Percentiles rank a stretch among this genome's conserved stretches.
phyloP scores from a whole-genome alignment of 2,797 vertebrate species.

The Lophura swinhoii region DNA sequence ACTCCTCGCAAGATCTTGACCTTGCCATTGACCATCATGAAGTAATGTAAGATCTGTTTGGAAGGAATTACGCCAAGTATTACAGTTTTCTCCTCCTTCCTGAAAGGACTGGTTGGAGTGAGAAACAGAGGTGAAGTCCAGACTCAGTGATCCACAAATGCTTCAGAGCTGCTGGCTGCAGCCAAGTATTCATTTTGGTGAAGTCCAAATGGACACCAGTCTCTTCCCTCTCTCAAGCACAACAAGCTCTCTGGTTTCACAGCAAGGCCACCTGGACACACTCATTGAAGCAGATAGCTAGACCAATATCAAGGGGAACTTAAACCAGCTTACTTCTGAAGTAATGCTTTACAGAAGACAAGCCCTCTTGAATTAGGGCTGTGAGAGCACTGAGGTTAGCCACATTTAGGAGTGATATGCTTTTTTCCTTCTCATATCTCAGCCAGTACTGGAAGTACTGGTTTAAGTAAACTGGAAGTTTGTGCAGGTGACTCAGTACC shows the following conservation, averaged over 20 bases:
- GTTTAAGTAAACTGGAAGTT: background rate
- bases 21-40: background rate
- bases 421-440: background rate
- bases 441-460: background rate
- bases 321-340: background rate
- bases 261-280: rapidly evolving
- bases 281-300: background rate
- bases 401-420: background rate
- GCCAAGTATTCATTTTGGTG: rapidly evolving
- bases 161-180: background rate
- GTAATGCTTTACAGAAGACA: background rate
- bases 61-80: background rate
- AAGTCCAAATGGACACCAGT: background rate
- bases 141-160: background rate
- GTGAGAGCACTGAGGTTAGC: background rate
- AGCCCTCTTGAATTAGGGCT: background rate
- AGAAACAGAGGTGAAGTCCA: background rate
- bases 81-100: background rate
- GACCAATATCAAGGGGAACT: background rate
- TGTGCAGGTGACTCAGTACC: background rate
- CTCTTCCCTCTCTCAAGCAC: background rate
- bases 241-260: background rate
- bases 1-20: background rate
- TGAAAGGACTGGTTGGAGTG: background rate
- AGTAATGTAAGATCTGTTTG: background rate